phyloP scores from a whole-genome alignment of 2,113 vertebrate species.

The Orientallactaga bullata region DNA sequence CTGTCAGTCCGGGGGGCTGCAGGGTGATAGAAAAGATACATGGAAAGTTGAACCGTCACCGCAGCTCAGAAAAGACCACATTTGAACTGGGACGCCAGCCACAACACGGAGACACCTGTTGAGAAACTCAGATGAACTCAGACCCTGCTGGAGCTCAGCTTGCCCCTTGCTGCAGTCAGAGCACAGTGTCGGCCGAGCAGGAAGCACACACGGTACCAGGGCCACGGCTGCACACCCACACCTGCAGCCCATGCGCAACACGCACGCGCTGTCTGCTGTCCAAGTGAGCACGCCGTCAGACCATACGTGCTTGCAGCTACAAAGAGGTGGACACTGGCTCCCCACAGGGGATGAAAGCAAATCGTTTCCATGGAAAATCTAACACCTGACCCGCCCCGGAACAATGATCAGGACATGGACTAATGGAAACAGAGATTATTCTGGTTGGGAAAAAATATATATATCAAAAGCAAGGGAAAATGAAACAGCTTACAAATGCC shows the following conservation, averaged over 20 bases:
- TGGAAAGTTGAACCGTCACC: background rate
- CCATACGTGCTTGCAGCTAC: no score
- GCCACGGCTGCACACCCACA: background rate
- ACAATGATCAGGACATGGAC: background rate
- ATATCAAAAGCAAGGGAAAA: background rate
- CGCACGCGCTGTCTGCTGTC: accelerated
- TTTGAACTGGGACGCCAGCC: background rate
- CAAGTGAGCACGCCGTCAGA: accelerated
- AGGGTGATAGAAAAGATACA: no score
- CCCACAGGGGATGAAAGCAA: accelerated
- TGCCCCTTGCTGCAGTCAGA: accelerated
- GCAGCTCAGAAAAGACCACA: background rate
- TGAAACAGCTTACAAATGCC: background rate
- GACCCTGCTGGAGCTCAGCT: accelerated
- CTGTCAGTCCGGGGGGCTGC: background rate
- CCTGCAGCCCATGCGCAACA: background rate
- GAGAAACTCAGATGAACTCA: background rate
- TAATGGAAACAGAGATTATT: background rate
- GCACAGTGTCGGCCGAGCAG: background rate
- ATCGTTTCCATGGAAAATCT: background rate
- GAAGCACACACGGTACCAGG: no score
- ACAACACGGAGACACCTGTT: accelerated
- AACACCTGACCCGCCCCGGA: background rate
- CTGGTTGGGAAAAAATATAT: accelerated
- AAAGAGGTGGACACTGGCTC: background rate